Conservation (phyloP, 2,113 vertebrate species). For the Tupaia tana region DNA sequence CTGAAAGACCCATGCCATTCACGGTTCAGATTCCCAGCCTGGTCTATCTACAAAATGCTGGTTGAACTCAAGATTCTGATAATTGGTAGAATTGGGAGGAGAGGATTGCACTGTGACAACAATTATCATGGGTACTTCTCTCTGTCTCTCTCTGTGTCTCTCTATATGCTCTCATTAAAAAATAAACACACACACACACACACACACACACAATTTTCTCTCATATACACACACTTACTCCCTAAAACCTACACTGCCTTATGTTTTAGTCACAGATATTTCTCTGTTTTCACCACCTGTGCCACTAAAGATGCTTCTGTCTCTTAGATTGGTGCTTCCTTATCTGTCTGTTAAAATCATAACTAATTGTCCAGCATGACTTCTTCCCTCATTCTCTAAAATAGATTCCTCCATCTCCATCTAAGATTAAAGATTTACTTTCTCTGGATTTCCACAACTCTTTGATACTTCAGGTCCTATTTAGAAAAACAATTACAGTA, state of each 20-base stretch:
- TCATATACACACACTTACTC: background rate
- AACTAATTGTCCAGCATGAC: background rate
- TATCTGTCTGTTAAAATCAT: background rate
- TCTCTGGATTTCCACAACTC: background rate
- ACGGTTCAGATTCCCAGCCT: too few relatives aligned
- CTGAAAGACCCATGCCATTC: too few relatives aligned
- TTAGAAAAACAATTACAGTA: background rate
- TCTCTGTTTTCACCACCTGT: background rate
- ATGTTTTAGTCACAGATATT: background rate
- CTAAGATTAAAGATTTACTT: background rate
- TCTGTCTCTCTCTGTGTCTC: too few relatives aligned
- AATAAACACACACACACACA: background rate
- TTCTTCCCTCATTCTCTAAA: background rate
- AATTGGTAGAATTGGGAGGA: too few relatives aligned
- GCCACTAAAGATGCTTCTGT: background rate
- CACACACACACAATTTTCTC: background rate
- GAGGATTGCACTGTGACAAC: too few relatives aligned
- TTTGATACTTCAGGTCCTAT: background rate
- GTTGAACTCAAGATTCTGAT: too few relatives aligned
- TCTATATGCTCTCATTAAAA: too few relatives aligned
- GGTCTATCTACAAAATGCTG: too few relatives aligned
- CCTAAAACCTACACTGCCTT: background rate
- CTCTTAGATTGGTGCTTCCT: background rate
- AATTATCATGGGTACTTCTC: too few relatives aligned
- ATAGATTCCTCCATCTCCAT: too few relatives aligned